A percentile compares a stretch with the other conserved stretches of the same genome.
These are phyloP conservation scores for Pelecanoides urinatrix DNA, from an alignment of 2,113 vertebrate genomes.

Conservation along the genomic window DNA sequence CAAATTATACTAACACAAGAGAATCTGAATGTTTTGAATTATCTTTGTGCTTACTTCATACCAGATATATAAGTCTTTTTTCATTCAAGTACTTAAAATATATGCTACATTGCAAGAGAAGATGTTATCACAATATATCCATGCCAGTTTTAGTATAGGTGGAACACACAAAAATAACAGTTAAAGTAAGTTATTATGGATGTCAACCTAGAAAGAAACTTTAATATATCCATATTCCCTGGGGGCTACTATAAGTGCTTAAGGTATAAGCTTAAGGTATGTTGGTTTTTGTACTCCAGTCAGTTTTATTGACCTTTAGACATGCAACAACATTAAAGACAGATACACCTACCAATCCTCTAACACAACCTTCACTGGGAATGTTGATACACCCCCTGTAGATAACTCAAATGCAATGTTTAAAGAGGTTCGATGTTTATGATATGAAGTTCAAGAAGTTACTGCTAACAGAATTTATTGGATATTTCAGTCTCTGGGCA, in stretches of 20 bases:
- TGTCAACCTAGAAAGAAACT: background rate
- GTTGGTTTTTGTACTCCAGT: too few species aligned
- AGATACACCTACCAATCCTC: background rate
- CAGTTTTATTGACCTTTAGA: background rate
- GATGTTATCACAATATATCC: background rate
- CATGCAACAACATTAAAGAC: background rate
- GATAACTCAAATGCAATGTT: background rate
- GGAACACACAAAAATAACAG: background rate
- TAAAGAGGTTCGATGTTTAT: background rate
- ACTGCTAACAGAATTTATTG: background rate
- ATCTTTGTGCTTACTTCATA: background rate
- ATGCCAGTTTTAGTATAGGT: background rate
- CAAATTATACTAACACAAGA: background rate
- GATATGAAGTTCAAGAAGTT: background rate
- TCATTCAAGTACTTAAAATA: background rate
- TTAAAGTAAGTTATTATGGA: background rate
- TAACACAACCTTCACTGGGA: background rate
- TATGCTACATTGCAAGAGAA: background rate
- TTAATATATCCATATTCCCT: background rate
- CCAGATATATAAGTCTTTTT: background rate
- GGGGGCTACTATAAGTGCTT: rapidly evolving
- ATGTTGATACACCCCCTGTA: too few species aligned
- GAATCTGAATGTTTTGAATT: background rate
- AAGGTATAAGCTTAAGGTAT: background rate
- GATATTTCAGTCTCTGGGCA: background rate